Percentiles rank a stretch among this genome's conserved stretches.
phyloP scores from a whole-genome alignment of 2,113 vertebrate species.

The Halcyon malimbica region DNA sequence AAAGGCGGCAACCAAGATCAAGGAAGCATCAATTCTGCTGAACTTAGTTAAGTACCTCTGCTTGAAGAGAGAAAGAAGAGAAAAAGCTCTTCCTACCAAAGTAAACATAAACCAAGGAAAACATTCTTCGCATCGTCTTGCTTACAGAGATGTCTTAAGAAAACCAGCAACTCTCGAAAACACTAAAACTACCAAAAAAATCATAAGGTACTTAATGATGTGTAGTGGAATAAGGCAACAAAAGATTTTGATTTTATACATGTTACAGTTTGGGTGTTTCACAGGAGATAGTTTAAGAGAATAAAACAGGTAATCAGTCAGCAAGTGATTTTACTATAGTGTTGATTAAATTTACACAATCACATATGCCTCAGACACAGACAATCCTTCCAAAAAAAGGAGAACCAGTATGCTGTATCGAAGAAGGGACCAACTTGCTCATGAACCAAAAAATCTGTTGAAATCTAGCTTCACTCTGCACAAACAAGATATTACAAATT shows the following conservation, averaged over 20 bases:
- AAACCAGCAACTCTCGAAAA: not conserved
- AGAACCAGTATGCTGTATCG: not conserved
- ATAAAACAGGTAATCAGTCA: not conserved
- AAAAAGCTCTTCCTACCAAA: constrained; percentile 22
- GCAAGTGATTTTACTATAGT: not conserved
- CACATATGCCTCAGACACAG: not conserved
- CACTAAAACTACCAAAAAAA: not conserved
- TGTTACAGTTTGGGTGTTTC: not conserved
- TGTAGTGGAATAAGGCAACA: not conserved
- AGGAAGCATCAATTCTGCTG: constrained; percentile 15
- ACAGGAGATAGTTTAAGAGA: not conserved
- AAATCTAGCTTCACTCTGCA: not conserved
- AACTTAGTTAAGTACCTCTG: not conserved
- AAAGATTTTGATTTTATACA: not conserved
- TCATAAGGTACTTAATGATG: not conserved
- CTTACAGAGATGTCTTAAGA: not conserved
- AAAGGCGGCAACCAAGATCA: constrained; percentile 38
- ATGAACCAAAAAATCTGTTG: not conserved
- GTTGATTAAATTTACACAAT: not conserved
- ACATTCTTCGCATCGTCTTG: not conserved
- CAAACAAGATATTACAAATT: not conserved
- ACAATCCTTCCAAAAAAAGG: not conserved
- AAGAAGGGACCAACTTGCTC: fast-evolving
- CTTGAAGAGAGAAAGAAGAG: constrained; percentile 28
- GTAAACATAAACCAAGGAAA: constrained; percentile 43